Evolutionary conservation across 1,140 invertebrate genomes (phyloP).

Genomic region (Sycophaga agraensis): DNA sequence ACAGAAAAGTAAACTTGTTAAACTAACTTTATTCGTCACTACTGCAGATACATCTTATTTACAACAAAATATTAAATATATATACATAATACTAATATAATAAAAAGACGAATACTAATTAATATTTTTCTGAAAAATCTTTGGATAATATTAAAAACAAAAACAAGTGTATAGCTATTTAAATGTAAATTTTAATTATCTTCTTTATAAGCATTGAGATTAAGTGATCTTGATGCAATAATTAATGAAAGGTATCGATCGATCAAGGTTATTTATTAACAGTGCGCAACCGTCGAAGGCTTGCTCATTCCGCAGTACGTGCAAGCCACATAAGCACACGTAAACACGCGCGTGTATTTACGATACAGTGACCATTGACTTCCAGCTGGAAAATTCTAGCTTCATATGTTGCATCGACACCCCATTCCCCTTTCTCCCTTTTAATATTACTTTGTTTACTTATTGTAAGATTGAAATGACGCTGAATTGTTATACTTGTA

Average conservation of each 20-base stretch:
- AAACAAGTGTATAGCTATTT: constrained; percentile 5
- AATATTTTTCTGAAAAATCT: constrained; percentile 16
- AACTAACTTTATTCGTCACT: no score
- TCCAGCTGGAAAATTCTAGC: constrained; percentile 13
- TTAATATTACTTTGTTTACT: constrained; percentile 13
- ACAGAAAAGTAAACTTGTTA: neutral
- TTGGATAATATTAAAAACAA: neutral
- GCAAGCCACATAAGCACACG: neutral
- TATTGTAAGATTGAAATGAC: neutral
- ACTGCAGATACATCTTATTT: neutral
- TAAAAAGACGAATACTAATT: neutral
- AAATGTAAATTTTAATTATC: constrained; percentile 5
- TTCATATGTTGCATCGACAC: neutral
- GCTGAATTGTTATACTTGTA: constrained; percentile 1
- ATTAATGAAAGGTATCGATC: constrained; percentile 18
- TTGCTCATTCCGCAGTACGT: neutral
- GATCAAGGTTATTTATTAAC: constrained; percentile 15
- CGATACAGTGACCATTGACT: constrained; percentile 13
- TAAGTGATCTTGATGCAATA: neutral
- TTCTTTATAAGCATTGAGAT: constrained; percentile 5
- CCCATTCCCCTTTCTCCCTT: neutral
- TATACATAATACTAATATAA: neutral
- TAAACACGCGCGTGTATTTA: neutral
- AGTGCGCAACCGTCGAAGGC: neutral
- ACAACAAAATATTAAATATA: neutral